Percentiles rank a stretch among this genome's conserved stretches.
These are phyloP conservation scores for Strigamia transsilvanica DNA, from an alignment of 2,888 invertebrate genomes.

Conservation along the genomic window DNA sequence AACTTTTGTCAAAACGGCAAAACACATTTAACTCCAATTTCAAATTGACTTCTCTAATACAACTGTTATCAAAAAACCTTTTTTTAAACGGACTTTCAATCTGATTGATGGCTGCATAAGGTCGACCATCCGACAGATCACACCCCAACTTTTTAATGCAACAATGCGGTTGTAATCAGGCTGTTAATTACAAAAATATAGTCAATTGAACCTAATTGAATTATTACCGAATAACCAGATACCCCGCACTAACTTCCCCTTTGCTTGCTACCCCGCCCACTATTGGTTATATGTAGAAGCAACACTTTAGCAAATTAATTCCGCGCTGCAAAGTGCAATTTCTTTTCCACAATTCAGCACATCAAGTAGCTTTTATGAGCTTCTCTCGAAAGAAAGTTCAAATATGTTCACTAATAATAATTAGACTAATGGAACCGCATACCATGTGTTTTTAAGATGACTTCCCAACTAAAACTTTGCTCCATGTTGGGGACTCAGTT, in stretches of 20 bases:
- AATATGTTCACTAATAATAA: conserved; percentile 34
- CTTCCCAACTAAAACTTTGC: conserved; percentile 6
- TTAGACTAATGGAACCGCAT: conserved; percentile 31
- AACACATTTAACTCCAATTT: too few species aligned
- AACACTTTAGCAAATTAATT: conserved; percentile 38
- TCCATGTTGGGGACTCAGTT: not conserved
- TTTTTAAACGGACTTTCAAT: too few species aligned
- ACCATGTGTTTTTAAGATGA: conserved; percentile 14
- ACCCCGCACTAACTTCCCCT: not conserved
- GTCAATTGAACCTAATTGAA: conserved; percentile 12
- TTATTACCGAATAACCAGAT: not conserved
- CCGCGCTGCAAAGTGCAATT: conserved; percentile 18
- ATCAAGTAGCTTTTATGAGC: conserved; percentile 34
- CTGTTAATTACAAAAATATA: not conserved
- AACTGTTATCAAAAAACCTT: too few species aligned
- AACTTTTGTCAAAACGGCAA: too few species aligned
- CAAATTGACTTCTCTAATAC: too few species aligned
- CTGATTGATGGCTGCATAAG: too few species aligned
- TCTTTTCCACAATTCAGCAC: conserved; percentile 35
- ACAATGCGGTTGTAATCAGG: not conserved
- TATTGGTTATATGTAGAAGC: not conserved
- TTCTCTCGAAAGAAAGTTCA: not conserved
- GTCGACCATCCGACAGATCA: too few species aligned
- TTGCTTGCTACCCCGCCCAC: not conserved
- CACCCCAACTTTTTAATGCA: not conserved